Evolutionary conservation across 2,888 invertebrate genomes (phyloP).

Genomic region (Brassicogethes aeneus): DNA sequence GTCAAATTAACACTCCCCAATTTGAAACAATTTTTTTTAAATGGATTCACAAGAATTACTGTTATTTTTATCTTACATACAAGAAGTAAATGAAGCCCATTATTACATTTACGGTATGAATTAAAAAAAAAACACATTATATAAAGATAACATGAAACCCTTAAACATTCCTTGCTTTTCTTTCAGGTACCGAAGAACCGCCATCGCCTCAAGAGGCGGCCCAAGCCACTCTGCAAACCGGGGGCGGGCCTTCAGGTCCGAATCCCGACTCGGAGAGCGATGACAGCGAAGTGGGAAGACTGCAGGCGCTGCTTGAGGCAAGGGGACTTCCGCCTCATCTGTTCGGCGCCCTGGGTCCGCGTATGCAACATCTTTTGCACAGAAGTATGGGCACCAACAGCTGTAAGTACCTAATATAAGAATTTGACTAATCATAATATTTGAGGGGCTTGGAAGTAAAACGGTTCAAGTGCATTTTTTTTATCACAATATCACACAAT

Average conservation of each 20-base stretch:
- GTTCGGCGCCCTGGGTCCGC: constrained; percentile 89
- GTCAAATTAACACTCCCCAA: no score
- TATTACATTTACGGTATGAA: no score
- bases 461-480: no score
- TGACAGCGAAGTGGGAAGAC: constrained; percentile 90
- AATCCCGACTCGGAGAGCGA: constrained; percentile 68
- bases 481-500: not conserved
- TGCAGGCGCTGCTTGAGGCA: constrained; percentile 91
- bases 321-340: constrained; percentile 94
- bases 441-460: no score
- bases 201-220: constrained; percentile 39
- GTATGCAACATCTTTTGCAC: constrained; percentile 94
- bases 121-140: no score
- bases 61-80: no score
- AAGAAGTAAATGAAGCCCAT: no score
- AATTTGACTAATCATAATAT: no score
- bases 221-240: constrained; percentile 33
- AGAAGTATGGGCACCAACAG: constrained; percentile 86
- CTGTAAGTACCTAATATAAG: constrained; percentile 40
- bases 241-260: constrained; percentile 32
- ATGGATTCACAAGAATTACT: no score
- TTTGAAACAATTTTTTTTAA: no score
- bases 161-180: not conserved
- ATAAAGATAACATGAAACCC: no score
- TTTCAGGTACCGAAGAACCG: constrained; percentile 36